Conservation (phyloP, 2,797 vertebrate species). For the Ceryle rudis region DNA sequence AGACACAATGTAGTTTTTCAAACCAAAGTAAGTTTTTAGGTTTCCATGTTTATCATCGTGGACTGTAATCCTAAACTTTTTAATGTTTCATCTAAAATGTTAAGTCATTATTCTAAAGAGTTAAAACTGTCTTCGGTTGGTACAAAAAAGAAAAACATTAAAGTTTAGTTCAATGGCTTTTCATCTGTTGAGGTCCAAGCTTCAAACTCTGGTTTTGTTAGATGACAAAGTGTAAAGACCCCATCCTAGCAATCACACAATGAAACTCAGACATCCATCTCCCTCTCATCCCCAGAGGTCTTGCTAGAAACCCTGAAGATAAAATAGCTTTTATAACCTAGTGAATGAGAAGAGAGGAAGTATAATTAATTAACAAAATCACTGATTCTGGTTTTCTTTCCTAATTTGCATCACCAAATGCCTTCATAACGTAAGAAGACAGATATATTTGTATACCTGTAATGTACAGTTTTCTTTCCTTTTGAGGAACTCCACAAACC, state of each 20-base stretch:
- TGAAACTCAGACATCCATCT: background rate
- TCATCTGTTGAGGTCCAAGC: background rate
- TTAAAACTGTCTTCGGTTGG: background rate
- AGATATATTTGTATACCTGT: conserved; percentile 73
- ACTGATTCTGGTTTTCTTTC: background rate
- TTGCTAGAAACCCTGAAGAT: background rate
- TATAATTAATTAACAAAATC: background rate
- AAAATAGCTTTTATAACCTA: background rate
- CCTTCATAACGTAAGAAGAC: background rate
- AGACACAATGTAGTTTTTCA: background rate
- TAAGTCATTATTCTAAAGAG: background rate
- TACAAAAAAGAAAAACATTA: background rate
- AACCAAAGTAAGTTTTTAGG: background rate
- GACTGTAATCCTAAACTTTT: background rate
- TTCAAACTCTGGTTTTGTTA: background rate
- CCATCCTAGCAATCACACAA: background rate
- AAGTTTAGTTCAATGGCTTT: background rate
- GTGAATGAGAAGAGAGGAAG: background rate
- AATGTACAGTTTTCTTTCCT: conserved; percentile 86
- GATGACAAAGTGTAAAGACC: background rate
- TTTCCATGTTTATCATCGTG: background rate
- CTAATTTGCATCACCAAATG: background rate
- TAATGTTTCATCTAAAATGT: background rate
- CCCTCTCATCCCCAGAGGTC: background rate
- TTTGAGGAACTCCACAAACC: conserved; percentile 91